Percentiles rank a stretch among this genome's conserved stretches.
phyloP scores from a whole-genome alignment of 1,140 invertebrate species.

The Caerostris darwini region DNA sequence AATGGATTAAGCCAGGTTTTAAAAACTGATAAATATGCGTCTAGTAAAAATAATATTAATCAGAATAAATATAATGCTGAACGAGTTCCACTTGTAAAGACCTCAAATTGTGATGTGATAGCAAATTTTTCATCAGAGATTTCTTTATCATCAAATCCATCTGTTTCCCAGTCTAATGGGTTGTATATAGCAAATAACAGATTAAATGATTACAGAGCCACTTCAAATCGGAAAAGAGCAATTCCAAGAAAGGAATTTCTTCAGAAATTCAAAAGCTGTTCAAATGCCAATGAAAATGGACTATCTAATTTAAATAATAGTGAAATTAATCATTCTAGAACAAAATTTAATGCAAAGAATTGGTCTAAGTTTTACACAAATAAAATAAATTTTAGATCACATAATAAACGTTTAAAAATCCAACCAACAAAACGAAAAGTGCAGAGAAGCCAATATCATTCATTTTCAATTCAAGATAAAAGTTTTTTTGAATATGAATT shows the following conservation, averaged over 20 bases:
- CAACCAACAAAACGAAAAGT: neutral
- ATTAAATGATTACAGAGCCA: neutral
- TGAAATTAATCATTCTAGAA: too few species aligned
- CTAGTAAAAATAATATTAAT: too few species aligned
- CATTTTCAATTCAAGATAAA: neutral
- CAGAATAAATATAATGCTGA: too few species aligned
- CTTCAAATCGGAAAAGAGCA: neutral
- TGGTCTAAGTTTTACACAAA: too few species aligned
- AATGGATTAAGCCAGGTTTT: too few species aligned
- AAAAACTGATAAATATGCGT: too few species aligned
- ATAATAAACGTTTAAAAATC: neutral
- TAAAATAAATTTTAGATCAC: neutral
- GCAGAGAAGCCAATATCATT: neutral
- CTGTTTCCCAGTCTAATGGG: neutral
- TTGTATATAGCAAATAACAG: neutral
- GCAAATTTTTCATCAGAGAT: neutral
- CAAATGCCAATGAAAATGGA: neutral
- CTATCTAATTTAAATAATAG: too few species aligned
- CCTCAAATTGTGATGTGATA: neutral
- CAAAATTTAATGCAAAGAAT: too few species aligned
- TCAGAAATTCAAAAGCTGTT: neutral
- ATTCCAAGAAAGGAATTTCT: neutral
- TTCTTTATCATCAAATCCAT: neutral
- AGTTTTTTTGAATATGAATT: slow-evolving; percentile 25
- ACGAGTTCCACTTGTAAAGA: neutral